phyloP scores from a whole-genome alignment of 2,113 vertebrate species.

The Gambusia affinis region DNA sequence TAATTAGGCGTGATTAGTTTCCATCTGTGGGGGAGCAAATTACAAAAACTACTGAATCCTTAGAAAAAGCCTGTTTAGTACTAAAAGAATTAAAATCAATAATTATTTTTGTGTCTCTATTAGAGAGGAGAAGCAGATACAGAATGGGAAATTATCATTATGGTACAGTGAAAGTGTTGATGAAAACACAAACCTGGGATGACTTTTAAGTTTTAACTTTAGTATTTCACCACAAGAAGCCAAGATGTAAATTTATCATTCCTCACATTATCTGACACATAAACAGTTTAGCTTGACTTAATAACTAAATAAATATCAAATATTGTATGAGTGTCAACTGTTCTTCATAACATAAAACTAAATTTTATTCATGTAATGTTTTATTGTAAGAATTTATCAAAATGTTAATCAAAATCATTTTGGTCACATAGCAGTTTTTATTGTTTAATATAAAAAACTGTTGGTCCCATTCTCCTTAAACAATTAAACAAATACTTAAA shows the following conservation, averaged over 20 bases:
- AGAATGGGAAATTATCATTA: too few relatives aligned
- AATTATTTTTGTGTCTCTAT: neutral
- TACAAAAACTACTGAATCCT: neutral
- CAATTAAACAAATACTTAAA: too few relatives aligned
- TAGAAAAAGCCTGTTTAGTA: neutral
- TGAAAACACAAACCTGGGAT: neutral
- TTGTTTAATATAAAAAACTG: too few relatives aligned
- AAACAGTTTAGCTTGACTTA: neutral
- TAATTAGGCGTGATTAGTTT: constrained; percentile 42
- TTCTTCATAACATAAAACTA: neutral
- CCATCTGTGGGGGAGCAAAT: neutral
- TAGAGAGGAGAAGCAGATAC: neutral
- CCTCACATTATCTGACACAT: too few relatives aligned
- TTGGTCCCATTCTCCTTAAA: too few relatives aligned
- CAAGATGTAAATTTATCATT: neutral
- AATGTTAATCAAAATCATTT: too few relatives aligned
- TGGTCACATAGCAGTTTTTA: too few relatives aligned
- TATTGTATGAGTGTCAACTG: neutral
- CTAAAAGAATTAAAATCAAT: neutral
- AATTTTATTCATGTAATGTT: neutral
- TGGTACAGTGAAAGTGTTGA: neutral
- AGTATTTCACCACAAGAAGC: neutral
- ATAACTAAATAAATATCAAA: neutral
- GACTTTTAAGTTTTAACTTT: neutral
- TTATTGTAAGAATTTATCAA: neutral